Evolutionary conservation across 2,888 invertebrate species (phyloP), one percentile per base, ranked within the genome.

Genomic region (Microctonus brassicae): DNA sequence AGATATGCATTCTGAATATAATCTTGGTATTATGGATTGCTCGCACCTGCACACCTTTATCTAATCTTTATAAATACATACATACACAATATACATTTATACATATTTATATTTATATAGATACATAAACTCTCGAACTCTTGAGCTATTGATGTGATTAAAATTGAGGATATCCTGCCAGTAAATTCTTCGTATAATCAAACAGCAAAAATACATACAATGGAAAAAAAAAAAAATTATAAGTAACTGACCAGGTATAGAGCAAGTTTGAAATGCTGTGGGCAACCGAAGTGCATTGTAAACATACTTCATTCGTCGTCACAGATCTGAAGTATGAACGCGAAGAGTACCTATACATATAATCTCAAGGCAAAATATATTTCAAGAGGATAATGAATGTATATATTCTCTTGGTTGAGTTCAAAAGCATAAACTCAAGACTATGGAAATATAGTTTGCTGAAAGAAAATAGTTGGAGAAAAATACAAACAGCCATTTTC

Each of bases 221-320:
- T 11, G 10, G 34, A 34, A 34, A 34, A 17, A 11, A 36, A 60
- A 33, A 58, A 20, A n/a, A n/a, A n/a, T n/a, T 33, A 17, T 20
- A 20, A 36, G 60, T 62, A 69, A 63, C 26, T 7, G 17, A n/a
- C 26, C 26, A 47, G 47, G 42, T 53, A 36, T 36, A 26, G 13
- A 65, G 24, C 53, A 53, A 53, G 24, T 2, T 0, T 26, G 57
- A 26, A 55, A 57, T 17, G 22, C 24, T 57, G 57, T 24, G 24
- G 34, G 65, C 55, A 66, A 66, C 17, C 17, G 70, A 64, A 70
- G 63, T 63, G 69, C 58, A 70, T 64, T 70, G 70, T 64, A 70
- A 70, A 70, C 70, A 70, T 57, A 64, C 64, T 55, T 10, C 64
- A 64, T 70, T 63, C 69, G 55, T 63, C 47, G 47, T n/a, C 5